Evolutionary conservation across 2,888 invertebrate genomes (phyloP).

Genomic region (Nesidiocoris tenuis): DNA sequence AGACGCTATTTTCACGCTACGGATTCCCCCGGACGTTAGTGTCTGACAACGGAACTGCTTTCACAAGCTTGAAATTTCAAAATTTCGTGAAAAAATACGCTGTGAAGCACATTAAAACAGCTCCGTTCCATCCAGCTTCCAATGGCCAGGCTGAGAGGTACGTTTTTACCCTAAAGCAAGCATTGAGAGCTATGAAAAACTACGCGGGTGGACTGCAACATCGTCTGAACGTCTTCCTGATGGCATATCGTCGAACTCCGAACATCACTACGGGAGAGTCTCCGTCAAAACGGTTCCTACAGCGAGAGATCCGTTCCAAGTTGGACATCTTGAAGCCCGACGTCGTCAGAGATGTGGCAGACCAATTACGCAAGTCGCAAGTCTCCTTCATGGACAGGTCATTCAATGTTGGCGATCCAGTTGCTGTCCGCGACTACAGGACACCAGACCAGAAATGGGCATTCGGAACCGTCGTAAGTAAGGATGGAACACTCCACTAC

Average conservation of each 20-base stretch:
- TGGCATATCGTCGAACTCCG: constrained; percentile 4
- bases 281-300: neutral
- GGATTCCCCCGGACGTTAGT: constrained; percentile 20
- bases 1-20: constrained; percentile 15
- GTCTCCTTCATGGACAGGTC: neutral
- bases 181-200: constrained; percentile 16
- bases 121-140: constrained; percentile 37
- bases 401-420: neutral
- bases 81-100: neutral
- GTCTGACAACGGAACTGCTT: constrained; percentile 22
- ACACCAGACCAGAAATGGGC: constrained; percentile 5
- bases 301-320: constrained; percentile 12
- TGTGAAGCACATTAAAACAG: constrained; percentile 6
- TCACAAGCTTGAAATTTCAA: constrained; percentile 2
- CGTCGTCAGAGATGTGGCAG: constrained; percentile 7
- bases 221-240: constrained; percentile 8
- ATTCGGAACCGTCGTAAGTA: constrained; percentile 1
- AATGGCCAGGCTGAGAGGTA: constrained; percentile 25
- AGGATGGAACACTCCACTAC: constrained; percentile 14
- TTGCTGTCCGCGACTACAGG: constrained; percentile 12
- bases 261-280: constrained; percentile 21
- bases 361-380: neutral
- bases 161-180: constrained; percentile 10
- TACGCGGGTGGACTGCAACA: neutral
- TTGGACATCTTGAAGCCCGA: constrained; percentile 10